Percentiles rank a stretch among this genome's conserved stretches.
phyloP scores from a whole-genome alignment of 1,140 invertebrate species.

The Pinna nobilis region DNA sequence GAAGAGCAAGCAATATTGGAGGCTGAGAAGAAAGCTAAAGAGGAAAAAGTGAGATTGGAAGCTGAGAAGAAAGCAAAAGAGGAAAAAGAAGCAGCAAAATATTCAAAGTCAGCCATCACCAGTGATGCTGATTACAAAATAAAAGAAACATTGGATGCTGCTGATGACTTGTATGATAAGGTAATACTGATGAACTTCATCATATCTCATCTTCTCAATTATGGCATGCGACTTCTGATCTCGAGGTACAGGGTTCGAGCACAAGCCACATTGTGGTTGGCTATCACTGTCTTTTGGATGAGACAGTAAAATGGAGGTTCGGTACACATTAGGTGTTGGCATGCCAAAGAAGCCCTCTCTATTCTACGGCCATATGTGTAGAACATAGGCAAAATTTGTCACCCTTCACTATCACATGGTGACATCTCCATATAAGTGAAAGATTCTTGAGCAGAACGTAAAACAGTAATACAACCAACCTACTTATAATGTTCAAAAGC shows the following conservation, averaged over 20 bases:
- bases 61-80: constrained; percentile 28
- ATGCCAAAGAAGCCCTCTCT: not conserved
- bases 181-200: constrained; percentile 35
- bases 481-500: not conserved
- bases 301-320: too few species aligned
- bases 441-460: too few species aligned
- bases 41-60: constrained; percentile 9
- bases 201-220: not conserved
- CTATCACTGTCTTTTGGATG: too few species aligned
- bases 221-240: not conserved
- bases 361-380: too few species aligned
- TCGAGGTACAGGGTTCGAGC: too few species aligned
- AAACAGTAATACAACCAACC: too few species aligned
- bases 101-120: constrained; percentile 48
- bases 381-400: too few species aligned
- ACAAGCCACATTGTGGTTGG: not conserved
- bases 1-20: not conserved
- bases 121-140: constrained; percentile 53
- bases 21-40: constrained; percentile 12
- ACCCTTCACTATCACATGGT: too few species aligned
- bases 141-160: constrained; percentile 50
- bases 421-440: too few species aligned
- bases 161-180: constrained; percentile 49
- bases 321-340: not conserved
- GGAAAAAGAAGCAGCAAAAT: constrained; percentile 15